A percentile compares a stretch with the other conserved stretches of the same genome.
Conservation (phyloP, 2,888 invertebrate genomes). For the Drosophila putrida region DNA sequence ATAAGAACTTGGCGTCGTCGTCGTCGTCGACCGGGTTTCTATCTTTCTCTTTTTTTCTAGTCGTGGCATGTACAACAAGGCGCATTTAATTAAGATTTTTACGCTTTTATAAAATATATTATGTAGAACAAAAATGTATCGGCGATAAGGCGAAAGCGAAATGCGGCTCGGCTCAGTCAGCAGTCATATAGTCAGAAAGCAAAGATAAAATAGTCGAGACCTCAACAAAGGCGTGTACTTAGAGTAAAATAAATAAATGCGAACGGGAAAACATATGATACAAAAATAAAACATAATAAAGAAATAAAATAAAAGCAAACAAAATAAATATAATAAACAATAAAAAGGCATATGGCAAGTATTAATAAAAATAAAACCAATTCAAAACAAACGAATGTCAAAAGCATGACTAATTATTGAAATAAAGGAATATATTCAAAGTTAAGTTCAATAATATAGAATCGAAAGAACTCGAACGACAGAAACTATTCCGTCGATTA, state of each 20-base stretch:
- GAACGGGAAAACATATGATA: conserved; percentile 3
- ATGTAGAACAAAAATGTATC: conserved; percentile 29
- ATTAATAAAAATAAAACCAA: conserved; percentile 20
- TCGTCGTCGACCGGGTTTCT: conserved; percentile 5
- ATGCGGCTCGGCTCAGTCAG: conserved; percentile 2
- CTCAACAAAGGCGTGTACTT: conserved; percentile 56
- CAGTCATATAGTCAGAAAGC: not conserved
- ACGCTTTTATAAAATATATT: conserved; percentile 35
- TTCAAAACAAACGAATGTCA: conserved; percentile 18
- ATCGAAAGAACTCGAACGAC: not conserved
- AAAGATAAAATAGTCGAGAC: conserved; percentile 38
- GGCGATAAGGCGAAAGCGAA: conserved; percentile 46
- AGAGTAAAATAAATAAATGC: conserved; percentile 19
- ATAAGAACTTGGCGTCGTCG: conserved; percentile 38
- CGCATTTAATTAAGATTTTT: conserved; percentile 64
- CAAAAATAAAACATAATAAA: conserved; percentile 17
- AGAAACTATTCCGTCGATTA: not conserved
- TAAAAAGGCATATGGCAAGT: conserved; percentile 7
- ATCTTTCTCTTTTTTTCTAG: not conserved
- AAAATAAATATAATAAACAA: conserved; percentile 8
- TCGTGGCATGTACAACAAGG: conserved; percentile 25
- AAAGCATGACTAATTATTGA: conserved; percentile 60
- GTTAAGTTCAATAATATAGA: conserved; percentile 10
- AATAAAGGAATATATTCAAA: not conserved
- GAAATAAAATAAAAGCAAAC: conserved; percentile 6